These are phyloP conservation scores for Rhopalosiphum nymphaeae DNA, from an alignment of 2,888 invertebrate species.

Conservation along the genomic window DNA sequence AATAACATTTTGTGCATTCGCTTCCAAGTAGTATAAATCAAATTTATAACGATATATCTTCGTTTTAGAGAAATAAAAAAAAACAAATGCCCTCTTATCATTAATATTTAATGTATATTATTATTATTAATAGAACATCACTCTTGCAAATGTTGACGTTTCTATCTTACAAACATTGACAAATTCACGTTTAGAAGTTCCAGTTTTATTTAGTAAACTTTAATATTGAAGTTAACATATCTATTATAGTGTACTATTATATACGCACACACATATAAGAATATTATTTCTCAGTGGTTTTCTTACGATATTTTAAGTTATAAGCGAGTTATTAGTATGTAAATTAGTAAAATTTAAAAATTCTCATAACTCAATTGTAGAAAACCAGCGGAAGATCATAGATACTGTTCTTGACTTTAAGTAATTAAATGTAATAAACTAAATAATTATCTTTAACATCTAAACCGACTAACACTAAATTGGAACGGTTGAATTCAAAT, in stretches of 20 bases:
- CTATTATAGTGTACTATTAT: not conserved
- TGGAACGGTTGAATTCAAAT: not conserved
- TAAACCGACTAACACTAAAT: not conserved
- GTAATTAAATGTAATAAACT: not conserved
- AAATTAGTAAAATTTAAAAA: not conserved
- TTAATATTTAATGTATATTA: not conserved
- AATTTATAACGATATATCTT: no score
- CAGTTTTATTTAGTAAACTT: not conserved
- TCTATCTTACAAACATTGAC: not conserved
- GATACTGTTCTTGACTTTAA: not conserved
- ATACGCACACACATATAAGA: fast-evolving
- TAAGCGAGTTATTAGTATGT: not conserved
- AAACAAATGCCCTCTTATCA: no score
- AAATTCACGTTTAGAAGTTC: not conserved
- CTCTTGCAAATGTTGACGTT: not conserved
- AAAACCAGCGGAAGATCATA: not conserved
- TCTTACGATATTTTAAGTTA: not conserved
- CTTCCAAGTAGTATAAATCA: no score
- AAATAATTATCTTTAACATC: not conserved
- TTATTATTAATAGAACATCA: not conserved
- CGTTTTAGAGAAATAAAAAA: no score
- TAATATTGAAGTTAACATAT: not conserved
- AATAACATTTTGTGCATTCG: no score
- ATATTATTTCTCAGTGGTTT: not conserved
- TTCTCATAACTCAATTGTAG: not conserved